phyloP scores from a whole-genome alignment of 2,113 vertebrate species.

The Pleuronectes platessa region DNA sequence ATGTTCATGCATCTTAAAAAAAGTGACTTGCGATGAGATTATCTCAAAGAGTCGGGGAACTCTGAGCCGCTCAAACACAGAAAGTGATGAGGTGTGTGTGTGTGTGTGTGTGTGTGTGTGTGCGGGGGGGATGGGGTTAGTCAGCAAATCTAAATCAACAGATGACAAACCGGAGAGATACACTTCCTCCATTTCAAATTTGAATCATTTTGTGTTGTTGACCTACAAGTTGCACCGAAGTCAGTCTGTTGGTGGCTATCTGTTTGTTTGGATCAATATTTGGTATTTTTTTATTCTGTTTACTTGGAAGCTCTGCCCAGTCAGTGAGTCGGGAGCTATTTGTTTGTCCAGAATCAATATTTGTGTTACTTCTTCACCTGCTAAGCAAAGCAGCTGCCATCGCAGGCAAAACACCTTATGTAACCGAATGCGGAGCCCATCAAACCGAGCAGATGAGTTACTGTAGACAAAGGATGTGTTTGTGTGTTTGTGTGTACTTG shows the following conservation, averaged over 20 bases:
- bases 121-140: constrained; percentile 35
- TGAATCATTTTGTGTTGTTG: constrained; percentile 54
- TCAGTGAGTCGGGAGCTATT: constrained; percentile 70
- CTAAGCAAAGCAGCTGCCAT: constrained; percentile 71
- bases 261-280: constrained; percentile 64
- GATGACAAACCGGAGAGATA: constrained; percentile 39
- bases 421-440: constrained; percentile 43
- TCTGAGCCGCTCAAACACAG: constrained; percentile 21
- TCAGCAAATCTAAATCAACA: constrained; percentile 59
- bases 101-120: too few relatives aligned
- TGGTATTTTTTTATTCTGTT: constrained; percentile 62
- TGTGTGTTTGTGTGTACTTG: constrained; percentile 2
- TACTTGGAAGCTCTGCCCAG: constrained; percentile 63
- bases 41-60: constrained; percentile 22
- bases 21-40: constrained; percentile 48
- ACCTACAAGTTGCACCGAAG: constrained; percentile 37
- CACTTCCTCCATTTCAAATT: constrained; percentile 37
- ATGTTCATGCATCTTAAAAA: constrained; percentile 49
- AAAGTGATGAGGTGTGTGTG: constrained; percentile 10
- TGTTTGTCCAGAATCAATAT: constrained; percentile 74
- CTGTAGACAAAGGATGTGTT: constrained; percentile 33
- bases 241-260: constrained; percentile 63
- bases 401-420: constrained; percentile 56
- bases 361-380: constrained; percentile 71
- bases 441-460: constrained; percentile 51